Percentiles rank a stretch among this genome's conserved stretches.
These are phyloP conservation scores for Sebastes iracundus DNA, from an alignment of 2,797 vertebrate species.

Conservation along the genomic window DNA sequence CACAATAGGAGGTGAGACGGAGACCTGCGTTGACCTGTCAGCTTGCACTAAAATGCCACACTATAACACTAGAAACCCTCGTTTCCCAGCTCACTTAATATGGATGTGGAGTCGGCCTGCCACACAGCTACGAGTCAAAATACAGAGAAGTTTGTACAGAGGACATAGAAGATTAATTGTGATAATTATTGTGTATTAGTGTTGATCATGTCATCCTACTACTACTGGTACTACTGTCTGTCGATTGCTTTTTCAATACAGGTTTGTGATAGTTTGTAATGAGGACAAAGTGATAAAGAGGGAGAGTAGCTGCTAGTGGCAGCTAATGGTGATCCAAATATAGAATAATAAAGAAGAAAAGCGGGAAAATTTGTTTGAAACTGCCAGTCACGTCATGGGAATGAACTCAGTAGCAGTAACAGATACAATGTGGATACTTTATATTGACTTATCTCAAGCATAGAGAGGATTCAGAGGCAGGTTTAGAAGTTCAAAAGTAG, in stretches of 20 bases:
- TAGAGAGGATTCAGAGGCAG: neutral
- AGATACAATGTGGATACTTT: neutral
- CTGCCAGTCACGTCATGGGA: neutral
- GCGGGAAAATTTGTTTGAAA: neutral
- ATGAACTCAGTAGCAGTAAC: neutral
- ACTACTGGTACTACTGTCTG: neutral
- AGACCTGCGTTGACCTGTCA: slow-evolving; percentile 54
- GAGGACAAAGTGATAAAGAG: neutral
- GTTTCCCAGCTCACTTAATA: slow-evolving; percentile 41
- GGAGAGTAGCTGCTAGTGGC: neutral
- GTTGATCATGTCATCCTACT: neutral
- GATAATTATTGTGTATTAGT: neutral
- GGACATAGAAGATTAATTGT: neutral
- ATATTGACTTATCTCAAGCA: neutral
- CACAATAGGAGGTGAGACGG: slow-evolving; percentile 51
- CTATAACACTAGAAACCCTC: slow-evolving; percentile 41
- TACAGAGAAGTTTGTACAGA: slow-evolving; percentile 3
- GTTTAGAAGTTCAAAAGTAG: neutral
- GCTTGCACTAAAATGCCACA: slow-evolving; percentile 58
- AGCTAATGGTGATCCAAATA: neutral
- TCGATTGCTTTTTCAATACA: neutral
- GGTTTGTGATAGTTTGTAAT: neutral
- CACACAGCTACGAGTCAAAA: slow-evolving; percentile 14
- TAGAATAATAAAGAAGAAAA: neutral
- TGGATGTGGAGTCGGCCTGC: slow-evolving; percentile 20